Evolutionary conservation across 2,888 invertebrate species (phyloP), one percentile per base, ranked within the genome.

Genomic region (Dinocampus coccinellae): DNA sequence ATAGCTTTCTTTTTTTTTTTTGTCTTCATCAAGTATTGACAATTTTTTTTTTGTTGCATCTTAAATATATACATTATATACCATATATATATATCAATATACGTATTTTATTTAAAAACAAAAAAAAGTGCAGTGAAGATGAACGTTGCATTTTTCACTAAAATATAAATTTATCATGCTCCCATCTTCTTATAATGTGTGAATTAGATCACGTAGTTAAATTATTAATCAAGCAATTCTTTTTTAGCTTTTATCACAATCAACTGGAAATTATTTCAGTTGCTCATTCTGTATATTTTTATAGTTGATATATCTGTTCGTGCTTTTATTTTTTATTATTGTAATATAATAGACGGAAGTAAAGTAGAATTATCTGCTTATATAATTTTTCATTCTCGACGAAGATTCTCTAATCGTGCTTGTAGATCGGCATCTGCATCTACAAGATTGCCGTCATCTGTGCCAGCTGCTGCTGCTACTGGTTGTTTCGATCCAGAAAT

Each of bases 401-500:
- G 91, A 84, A 99, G 90, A 89, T 98, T 98, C 89, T 99, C 97
- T 81, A 99, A 91, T 78, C 99, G 91, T 67, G 98, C 98, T 90
- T 99, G 98, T 77, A 99, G 91, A 89, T 99, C 99, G 22, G 98
- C 98, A 90, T 99, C 98, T 0, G 97, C 96, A 88, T 95, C 97
- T n/a, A 92, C 90, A 71, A 92, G 78, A 70, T 85, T 85, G 26
- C 88, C 90, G 11, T 88, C 90, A 69, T 87, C 87, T 36, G 89
- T 88, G 47, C 88, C 86, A 82, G 88, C 88, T 72, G 91, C 88
- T 76, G 92, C 89, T 2, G 89, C 89, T 61, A 91, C 90, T 13
- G 93, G 93, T 70, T 91, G 91, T 82, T 93, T 92, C 26, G 90
- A 90, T 79, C 90, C 89, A 53, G 89, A 81, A 47, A 90, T 88